These are phyloP conservation scores for Drosophila hydei DNA, from an alignment of 1,140 invertebrate species.

Conservation along the genomic window DNA sequence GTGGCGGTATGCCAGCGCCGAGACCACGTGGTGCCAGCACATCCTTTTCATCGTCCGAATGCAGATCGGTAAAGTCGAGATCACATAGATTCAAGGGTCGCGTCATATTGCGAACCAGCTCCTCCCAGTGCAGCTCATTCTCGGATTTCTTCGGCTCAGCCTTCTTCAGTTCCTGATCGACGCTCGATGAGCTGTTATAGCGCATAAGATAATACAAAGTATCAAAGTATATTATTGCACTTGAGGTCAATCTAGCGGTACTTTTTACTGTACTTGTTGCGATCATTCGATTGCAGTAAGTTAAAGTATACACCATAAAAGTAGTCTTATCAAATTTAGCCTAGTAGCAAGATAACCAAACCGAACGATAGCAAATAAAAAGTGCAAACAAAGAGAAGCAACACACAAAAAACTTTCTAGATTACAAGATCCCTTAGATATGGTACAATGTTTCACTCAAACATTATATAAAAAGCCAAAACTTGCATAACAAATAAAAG, in stretches of 20 bases:
- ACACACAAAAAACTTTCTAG: slow-evolving; percentile 13
- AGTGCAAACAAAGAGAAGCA: background rate
- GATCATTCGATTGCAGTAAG: slow-evolving; percentile 9
- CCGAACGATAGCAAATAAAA: slow-evolving; percentile 10
- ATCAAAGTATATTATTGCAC: slow-evolving; percentile 15
- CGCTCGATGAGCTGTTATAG: slow-evolving; percentile 81
- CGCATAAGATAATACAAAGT: slow-evolving; percentile 2
- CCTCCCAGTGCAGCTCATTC: slow-evolving; percentile 98
- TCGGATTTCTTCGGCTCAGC: slow-evolving; percentile 91
- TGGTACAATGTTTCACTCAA: background rate
- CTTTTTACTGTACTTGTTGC: slow-evolving; percentile 12
- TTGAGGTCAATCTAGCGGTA: slow-evolving; percentile 20
- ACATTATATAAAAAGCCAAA: no score
- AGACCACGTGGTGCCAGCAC: slow-evolving; percentile 87
- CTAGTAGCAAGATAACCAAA: slow-evolving; percentile 52
- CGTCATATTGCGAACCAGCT: slow-evolving; percentile 91
- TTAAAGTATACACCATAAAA: slow-evolving; percentile 20
- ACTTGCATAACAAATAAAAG: background rate
- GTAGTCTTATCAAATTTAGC: slow-evolving; percentile 38
- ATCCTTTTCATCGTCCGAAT: slow-evolving; percentile 90
- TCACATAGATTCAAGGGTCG: slow-evolving; percentile 96
- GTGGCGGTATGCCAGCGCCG: slow-evolving; percentile 88
- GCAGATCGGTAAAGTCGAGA: slow-evolving; percentile 97
- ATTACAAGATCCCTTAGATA: slow-evolving; percentile 11
- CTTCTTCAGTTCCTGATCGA: slow-evolving; percentile 86